Base-by-base conservation (phyloP, 1,140 invertebrate species). In the Drosophila pseudoananassae region DNA sequence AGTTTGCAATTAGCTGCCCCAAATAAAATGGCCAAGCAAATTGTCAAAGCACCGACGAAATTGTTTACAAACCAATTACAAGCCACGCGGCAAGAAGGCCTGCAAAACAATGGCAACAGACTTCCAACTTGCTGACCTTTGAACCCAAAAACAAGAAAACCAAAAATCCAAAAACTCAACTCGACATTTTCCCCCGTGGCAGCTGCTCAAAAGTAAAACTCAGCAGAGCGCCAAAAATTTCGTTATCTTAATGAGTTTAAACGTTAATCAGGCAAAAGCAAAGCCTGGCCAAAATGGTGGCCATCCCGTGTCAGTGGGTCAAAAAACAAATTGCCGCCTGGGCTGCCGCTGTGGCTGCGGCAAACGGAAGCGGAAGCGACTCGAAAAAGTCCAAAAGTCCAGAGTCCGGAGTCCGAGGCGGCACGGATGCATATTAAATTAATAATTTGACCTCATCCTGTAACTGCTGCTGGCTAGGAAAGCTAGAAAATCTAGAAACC, bases 241-340 rank as follows among this genome's bases (percentile, higher is more conserved):
- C 78, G 84, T 88, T 88, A 88, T 88, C 83, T 89, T 88, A 88
- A 88, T 88, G 83, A 88, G 83, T 88, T 88, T 88, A 88, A 88
- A 83, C 83, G 83, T 83, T 88, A 88, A 88, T 88, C 83, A 88
- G 79, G 61, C 78, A 80, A 64, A 40, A 61, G 83, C 70, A 88
- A 88, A 76, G 76, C 40, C 54, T 78, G 58, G 54, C 78, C 79
- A 80, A 66, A 85, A 85, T 63, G 76, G 23, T 59, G 66, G 81
- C 77, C 64, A 83, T 53, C 46, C 65, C 59, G 76, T 78, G 53
- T 43, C 78, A 88, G 66, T 88, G 85, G 85, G 66, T 33, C 50
- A 65, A 59, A 64, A 54, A 46, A 52, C 12, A 60, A 56, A 66
- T 43, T 43, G 40, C 40, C 40, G 40, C 14, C 40, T 43, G 14